phyloP scores from a whole-genome alignment of 2,113 vertebrate genomes.

The Felis catus region F.catus_Fca126_mat1.0 CM031421.1:86332501-86333000 shows the following conservation, averaged over 20 bases:
- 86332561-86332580: neutral
- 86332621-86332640: neutral
- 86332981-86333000: neutral
- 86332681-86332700: neutral
- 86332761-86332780: neutral
- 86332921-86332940: neutral
- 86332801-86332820: neutral
- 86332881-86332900: neutral
- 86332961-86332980: neutral
- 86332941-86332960: neutral
- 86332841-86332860: neutral
- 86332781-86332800: neutral
- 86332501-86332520: neutral
- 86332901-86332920: neutral
- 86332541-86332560: neutral
- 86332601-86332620: neutral
- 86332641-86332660: neutral
- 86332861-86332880: neutral
- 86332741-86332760: neutral
- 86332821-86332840: neutral
- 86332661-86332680: neutral
- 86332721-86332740: neutral
- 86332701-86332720: neutral
- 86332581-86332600: neutral
- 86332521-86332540: neutral